These are phyloP conservation scores for Triplophysa rosa DNA, from an alignment of 2,113 vertebrate species.

Conservation along the genomic window DNA sequence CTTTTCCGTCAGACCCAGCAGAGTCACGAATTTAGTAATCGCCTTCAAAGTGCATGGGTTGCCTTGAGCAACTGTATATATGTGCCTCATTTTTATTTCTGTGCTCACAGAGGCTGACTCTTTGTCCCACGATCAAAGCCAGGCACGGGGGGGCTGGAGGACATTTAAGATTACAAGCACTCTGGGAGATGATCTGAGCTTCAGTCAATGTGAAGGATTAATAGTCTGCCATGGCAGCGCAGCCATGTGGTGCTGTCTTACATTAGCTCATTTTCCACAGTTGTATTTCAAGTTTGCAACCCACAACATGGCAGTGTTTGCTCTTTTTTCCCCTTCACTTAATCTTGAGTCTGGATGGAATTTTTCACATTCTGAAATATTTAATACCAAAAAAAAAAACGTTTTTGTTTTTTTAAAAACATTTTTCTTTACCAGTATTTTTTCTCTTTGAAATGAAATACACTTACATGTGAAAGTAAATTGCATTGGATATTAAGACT, in stretches of 20 bases:
- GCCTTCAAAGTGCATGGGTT: conserved; percentile 51
- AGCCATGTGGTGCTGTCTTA: conserved; percentile 34
- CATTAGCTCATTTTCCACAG: conserved; percentile 38
- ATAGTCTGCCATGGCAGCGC: conserved; percentile 28
- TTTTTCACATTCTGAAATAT: not conserved
- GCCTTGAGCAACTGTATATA: conserved; percentile 43
- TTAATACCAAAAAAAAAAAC: too few species aligned
- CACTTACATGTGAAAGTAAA: not conserved
- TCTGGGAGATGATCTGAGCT: conserved; percentile 44
- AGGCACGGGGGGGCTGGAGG: conserved; percentile 38
- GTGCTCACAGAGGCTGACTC: conserved; percentile 41
- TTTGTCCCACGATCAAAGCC: conserved; percentile 51
- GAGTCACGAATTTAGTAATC: conserved; percentile 47
- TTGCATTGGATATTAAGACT: too few species aligned
- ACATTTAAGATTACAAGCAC: conserved; percentile 53
- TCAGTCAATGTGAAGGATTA: conserved; percentile 50
- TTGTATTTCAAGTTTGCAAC: conserved; percentile 34
- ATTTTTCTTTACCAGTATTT: not conserved
- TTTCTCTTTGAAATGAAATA: not conserved
- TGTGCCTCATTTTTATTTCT: conserved; percentile 45
- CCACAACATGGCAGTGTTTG: conserved; percentile 22
- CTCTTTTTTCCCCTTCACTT: not conserved
- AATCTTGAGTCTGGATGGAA: not conserved
- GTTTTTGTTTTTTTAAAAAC: too few species aligned
- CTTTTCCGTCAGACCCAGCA: conserved; percentile 27